Conservation (phyloP, 2,113 vertebrate species). For the Brachyistius frenatus region DNA sequence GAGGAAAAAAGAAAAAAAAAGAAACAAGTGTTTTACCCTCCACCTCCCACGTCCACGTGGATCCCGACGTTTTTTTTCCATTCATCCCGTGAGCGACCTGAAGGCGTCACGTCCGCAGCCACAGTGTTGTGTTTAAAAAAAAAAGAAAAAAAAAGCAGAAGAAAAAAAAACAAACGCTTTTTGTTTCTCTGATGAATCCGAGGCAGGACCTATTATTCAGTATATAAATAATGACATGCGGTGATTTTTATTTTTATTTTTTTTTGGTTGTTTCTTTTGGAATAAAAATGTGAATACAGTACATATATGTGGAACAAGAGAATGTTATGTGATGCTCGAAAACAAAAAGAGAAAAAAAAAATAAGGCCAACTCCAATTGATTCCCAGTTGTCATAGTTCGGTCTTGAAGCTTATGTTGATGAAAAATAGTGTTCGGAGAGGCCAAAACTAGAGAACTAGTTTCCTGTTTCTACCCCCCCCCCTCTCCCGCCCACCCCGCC, state of each 20-base stretch:
- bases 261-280: conserved; percentile 45
- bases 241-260: conserved; percentile 41
- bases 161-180: conserved; percentile 53
- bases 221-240: conserved; percentile 68
- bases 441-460: conserved; percentile 73
- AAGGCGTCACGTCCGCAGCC: conserved; percentile 52
- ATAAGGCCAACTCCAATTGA: conserved; percentile 61
- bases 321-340: conserved; percentile 70
- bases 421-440: conserved; percentile 71
- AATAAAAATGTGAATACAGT: conserved; percentile 75
- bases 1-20: conserved; percentile 19
- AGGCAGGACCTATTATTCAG: conserved; percentile 82
- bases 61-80: conserved; percentile 53
- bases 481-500: not conserved
- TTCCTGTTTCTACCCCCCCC: conserved; percentile 28
- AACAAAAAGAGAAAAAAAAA: conserved; percentile 40
- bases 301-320: conserved; percentile 72
- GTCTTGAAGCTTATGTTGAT: conserved; percentile 57
- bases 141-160: conserved; percentile 55
- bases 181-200: conserved; percentile 71
- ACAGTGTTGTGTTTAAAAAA: conserved; percentile 62
- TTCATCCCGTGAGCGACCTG: conserved; percentile 47
- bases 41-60: conserved; percentile 30
- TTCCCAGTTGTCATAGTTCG: conserved; percentile 54
- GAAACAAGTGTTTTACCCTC: conserved; percentile 44